A percentile compares a stretch with the other conserved stretches of the same genome.
phyloP scores from a whole-genome alignment of 2,888 invertebrate species.

The Synergus gifuensis region DNA sequence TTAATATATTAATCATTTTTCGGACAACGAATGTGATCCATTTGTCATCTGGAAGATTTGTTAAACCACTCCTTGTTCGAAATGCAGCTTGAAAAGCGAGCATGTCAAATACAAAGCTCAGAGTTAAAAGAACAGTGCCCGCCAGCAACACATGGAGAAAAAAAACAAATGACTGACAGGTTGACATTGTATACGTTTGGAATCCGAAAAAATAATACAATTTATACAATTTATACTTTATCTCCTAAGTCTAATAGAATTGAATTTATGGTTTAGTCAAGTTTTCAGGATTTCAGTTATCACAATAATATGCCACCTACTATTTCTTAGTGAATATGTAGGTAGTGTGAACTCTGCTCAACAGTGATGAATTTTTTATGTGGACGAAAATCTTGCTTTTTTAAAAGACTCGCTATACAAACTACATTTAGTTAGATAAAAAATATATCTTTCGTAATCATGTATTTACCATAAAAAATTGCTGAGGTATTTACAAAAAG shows the following conservation, averaged over 20 bases:
- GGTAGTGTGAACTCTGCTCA: too few relatives aligned
- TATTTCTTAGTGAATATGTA: too few relatives aligned
- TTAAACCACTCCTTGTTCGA: background rate
- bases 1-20: background rate
- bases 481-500: too few relatives aligned
- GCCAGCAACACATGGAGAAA: background rate
- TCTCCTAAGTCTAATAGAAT: background rate
- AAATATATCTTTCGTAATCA: too few relatives aligned
- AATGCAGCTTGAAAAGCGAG: slow-evolving; percentile 24
- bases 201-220: background rate
- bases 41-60: background rate
- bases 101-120: slow-evolving; percentile 34
- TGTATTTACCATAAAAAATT: too few relatives aligned
- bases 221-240: background rate
- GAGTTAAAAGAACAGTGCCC: slow-evolving; percentile 32
- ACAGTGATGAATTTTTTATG: too few relatives aligned
- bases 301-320: too few relatives aligned
- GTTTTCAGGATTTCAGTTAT: background rate
- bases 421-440: too few relatives aligned
- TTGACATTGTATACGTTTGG: background rate
- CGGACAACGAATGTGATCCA: background rate
- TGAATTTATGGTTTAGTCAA: background rate
- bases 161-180: slow-evolving; percentile 11
- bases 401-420: too few relatives aligned
- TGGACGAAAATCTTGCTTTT: too few relatives aligned